Conservation (phyloP, 2,797 vertebrate species). For the Trachops cirrhosus region DNA sequence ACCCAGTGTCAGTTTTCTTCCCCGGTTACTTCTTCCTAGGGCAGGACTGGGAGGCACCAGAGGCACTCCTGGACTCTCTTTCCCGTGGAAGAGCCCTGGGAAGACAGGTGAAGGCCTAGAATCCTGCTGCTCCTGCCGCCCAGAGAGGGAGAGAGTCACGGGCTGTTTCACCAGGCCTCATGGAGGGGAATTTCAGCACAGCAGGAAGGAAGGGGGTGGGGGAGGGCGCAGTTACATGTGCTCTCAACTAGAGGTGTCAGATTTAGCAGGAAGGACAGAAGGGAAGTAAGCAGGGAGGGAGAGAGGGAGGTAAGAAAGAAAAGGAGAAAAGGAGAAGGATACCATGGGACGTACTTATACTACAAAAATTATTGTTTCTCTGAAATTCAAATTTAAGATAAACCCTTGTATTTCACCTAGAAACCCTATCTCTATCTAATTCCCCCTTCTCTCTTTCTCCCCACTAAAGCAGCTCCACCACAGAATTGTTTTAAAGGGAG, state of each 20-base stretch:
- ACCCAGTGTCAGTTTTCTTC: background rate
- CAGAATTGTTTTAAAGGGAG: background rate
- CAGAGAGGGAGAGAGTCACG: background rate
- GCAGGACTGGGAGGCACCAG: background rate
- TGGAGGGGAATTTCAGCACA: background rate
- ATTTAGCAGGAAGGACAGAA: background rate
- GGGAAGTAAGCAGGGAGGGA: background rate
- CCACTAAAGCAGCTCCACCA: background rate
- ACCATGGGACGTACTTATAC: background rate
- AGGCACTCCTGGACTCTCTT: background rate
- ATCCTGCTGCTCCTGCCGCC: background rate
- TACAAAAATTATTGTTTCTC: background rate
- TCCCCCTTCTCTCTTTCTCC: background rate
- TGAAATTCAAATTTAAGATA: background rate
- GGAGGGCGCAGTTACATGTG: fast-evolving
- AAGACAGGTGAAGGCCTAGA: background rate
- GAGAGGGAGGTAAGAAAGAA: background rate
- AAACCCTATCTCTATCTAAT: no score
- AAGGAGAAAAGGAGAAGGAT: background rate
- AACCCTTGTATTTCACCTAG: background rate
- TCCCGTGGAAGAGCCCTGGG: background rate
- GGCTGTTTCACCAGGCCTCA: background rate
- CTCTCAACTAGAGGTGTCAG: background rate
- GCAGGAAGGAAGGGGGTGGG: background rate
- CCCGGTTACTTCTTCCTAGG: background rate